phyloP scores from a whole-genome alignment of 2,113 vertebrate species.

The Numida meleagris region DNA sequence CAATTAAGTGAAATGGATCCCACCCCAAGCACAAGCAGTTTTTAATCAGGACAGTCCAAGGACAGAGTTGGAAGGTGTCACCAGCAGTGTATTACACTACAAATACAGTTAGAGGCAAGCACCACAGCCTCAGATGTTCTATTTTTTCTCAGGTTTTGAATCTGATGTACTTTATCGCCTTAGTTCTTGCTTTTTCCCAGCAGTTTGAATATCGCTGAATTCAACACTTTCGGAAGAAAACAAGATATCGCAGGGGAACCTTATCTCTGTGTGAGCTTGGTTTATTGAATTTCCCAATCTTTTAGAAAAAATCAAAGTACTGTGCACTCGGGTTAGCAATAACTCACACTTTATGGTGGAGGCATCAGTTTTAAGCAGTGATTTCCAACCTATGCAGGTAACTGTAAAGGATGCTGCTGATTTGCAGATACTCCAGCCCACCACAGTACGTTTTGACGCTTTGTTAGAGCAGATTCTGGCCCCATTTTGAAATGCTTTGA shows the following conservation, averaged over 20 bases:
- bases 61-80: background rate
- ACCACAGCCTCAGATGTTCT: background rate
- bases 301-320: background rate
- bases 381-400: background rate
- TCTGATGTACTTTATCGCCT: background rate
- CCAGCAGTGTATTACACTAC: background rate
- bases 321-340: background rate
- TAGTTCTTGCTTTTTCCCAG: background rate
- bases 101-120: background rate
- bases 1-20: background rate
- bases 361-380: background rate
- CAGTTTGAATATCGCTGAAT: slow-evolving; percentile 25
- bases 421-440: background rate
- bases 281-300: slow-evolving; percentile 4
- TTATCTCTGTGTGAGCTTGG: background rate
- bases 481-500: background rate
- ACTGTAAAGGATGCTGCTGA: background rate
- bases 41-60: background rate
- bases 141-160: background rate
- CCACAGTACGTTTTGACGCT: background rate
- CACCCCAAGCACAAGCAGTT: background rate
- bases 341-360: background rate
- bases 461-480: background rate
- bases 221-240: slow-evolving; percentile 3
- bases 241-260: background rate